Conservation (phyloP, 2,888 invertebrate species). For the Timandra comae region DNA sequence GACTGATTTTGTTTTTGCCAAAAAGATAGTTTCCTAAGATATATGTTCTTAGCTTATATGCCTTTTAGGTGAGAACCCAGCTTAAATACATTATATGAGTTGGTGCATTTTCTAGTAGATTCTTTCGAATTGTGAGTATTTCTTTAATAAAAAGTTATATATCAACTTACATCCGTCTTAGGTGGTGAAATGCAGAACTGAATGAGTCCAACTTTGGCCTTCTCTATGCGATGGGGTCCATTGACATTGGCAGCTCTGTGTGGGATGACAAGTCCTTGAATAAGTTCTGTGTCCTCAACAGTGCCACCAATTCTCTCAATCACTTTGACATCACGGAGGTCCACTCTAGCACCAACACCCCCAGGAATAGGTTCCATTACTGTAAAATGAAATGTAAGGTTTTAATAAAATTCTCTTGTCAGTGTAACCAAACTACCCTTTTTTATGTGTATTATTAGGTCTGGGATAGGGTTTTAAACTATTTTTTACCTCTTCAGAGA, state of each 20-base stretch:
- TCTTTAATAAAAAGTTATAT: no score
- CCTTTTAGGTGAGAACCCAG: no score
- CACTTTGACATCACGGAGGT: constrained; percentile 97
- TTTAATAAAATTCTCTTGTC: no score
- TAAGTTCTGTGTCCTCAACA: constrained; percentile 96
- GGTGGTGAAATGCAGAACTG: constrained; percentile 99
- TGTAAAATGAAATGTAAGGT: constrained; percentile 21
- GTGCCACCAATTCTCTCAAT: constrained; percentile 97
- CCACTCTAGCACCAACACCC: constrained; percentile 85
- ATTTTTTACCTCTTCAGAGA: no score
- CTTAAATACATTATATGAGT: no score
- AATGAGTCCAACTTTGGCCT: constrained; percentile 98
- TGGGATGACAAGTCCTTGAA: constrained; percentile 96
- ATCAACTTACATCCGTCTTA: constrained; percentile 92
- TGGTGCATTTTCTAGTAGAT: no score
- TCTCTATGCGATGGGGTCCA: constrained; percentile 95
- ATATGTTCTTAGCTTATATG: not conserved
- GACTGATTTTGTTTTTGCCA: no score
- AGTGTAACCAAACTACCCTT: no score
- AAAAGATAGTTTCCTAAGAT: no score
- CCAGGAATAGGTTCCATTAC: constrained; percentile 73
- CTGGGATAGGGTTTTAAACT: no score
- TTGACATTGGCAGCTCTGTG: constrained; percentile 92
- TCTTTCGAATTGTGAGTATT: no score
- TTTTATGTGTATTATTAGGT: no score